These are phyloP conservation scores for Aromia moschata DNA, from an alignment of 2,888 invertebrate species.

Conservation along the genomic window DNA sequence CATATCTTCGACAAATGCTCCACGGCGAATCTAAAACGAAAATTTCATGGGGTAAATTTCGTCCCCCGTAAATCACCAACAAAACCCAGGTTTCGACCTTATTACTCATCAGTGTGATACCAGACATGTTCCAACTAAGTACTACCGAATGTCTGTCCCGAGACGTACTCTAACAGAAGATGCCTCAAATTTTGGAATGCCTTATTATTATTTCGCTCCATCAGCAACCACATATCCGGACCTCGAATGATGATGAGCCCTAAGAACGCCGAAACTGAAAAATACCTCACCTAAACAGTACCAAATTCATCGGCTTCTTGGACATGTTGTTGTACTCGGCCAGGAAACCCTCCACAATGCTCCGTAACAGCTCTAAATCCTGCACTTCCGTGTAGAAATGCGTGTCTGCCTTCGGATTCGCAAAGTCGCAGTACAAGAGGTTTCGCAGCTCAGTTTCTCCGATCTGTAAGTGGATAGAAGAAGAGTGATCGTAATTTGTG, in stretches of 20 bases:
- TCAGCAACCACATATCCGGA: no score
- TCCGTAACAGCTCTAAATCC: slow-evolving; percentile 81
- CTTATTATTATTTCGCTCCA: no score
- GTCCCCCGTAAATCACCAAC: no score
- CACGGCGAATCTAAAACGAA: slow-evolving; percentile 86
- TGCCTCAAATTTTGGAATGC: no score
- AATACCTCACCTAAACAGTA: slow-evolving; percentile 81
- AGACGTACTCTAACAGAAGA: no score
- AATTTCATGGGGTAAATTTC: background rate
- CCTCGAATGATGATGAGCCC: no score
- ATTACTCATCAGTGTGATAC: no score
- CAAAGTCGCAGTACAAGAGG: slow-evolving; percentile 93
- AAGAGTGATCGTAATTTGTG: background rate
- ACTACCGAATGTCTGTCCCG: no score
- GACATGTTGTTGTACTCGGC: slow-evolving; percentile 95
- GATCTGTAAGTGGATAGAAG: slow-evolving; percentile 64
- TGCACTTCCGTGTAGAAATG: slow-evolving; percentile 88
- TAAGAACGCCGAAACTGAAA: no score
- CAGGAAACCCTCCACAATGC: slow-evolving; percentile 87
- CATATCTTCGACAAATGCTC: slow-evolving; percentile 93
- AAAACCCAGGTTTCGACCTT: no score
- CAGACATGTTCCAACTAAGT: no score
- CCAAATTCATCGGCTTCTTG: slow-evolving; percentile 96
- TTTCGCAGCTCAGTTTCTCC: slow-evolving; percentile 84
- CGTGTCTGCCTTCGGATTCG: slow-evolving; percentile 90